Evolutionary conservation across 2,113 vertebrate genomes (phyloP), one percentile per base, ranked within the genome.

Genomic region (Pogonocichla stellata): DNA sequence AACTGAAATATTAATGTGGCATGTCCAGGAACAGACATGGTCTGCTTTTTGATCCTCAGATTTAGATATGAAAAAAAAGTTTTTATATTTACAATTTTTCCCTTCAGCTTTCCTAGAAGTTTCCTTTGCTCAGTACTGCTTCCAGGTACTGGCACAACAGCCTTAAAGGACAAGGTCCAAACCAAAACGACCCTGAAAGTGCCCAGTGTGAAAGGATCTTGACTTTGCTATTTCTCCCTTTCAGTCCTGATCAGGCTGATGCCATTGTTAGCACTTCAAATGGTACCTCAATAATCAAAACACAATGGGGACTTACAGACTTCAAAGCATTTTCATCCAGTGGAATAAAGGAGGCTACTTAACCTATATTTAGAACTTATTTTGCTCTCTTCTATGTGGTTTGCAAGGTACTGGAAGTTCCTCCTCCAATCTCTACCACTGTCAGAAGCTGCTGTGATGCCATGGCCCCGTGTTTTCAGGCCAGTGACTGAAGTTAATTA

Each of bases 21-120:
- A 31, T 0, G 0, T 0, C 0, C 25, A 80, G 33, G 64, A 73
- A 73, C 8, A 54, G 36, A 34, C 19, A 8, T 5, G 17, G 19
- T 40, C 66, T 57, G 17, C 12, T 38, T 83, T 83, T 79, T 24
- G 29, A 9, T 64, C 31, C 18, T 82, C 34, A 64, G 40, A 70
- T 56, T 66, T 54, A 78, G 38, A 58, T 43, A n/a, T 20, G 4
- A 67, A 75, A 75, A 58, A 10, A 14, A 67, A 31, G 14, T 50
- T 50, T 75, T 92, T 69, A 18, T 23, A 34, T 84, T 73, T 80
- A 57, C 11, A 75, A 10, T 60, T 65, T 64, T 67, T 16, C 23
- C 15, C 9, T 58, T 77, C 42, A 73, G 13, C 34, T 61, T 88
- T 80, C 14, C 47, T 77, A 58, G 29, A 62, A 47, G 6, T 53